phyloP scores from a whole-genome alignment of 1,140 invertebrate genomes.

The Bemisia tabaci region DNA sequence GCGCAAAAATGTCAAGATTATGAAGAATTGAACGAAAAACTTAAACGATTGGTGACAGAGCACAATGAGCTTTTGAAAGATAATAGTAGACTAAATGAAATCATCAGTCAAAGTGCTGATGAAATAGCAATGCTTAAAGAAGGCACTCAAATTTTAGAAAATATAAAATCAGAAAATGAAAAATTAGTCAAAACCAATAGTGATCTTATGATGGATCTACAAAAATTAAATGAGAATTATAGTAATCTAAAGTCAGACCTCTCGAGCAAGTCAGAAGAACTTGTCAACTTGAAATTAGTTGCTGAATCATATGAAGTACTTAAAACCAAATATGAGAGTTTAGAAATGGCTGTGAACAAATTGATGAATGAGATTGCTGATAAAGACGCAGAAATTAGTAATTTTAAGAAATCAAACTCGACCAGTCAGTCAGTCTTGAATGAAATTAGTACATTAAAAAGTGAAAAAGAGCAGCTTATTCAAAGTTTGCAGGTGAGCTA shows the following conservation, averaged over 20 bases:
- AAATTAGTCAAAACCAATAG: background rate
- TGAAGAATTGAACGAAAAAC: background rate
- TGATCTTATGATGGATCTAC: background rate
- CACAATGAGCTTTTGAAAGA: background rate
- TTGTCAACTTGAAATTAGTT: background rate
- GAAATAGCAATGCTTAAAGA: background rate
- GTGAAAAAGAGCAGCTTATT: conserved; percentile 15
- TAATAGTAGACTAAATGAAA: background rate
- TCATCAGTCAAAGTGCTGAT: background rate
- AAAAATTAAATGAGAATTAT: background rate
- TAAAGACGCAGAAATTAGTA: conserved; percentile 10
- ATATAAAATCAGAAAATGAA: background rate
- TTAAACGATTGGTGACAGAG: background rate
- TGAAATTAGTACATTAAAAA: conserved; percentile 3
- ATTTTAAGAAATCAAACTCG: background rate
- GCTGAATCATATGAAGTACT: background rate
- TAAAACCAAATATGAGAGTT: background rate
- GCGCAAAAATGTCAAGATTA: background rate
- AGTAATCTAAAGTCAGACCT: background rate
- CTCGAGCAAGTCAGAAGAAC: background rate
- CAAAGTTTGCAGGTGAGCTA: conserved; percentile 14
- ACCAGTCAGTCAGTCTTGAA: background rate
- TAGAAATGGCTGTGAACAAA: background rate
- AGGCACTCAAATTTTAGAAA: background rate
- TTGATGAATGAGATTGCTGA: background rate